Percentiles rank a stretch among this genome's conserved stretches.
phyloP scores from a whole-genome alignment of 2,113 vertebrate species.

The Dicrurus megarhynchus region DNA sequence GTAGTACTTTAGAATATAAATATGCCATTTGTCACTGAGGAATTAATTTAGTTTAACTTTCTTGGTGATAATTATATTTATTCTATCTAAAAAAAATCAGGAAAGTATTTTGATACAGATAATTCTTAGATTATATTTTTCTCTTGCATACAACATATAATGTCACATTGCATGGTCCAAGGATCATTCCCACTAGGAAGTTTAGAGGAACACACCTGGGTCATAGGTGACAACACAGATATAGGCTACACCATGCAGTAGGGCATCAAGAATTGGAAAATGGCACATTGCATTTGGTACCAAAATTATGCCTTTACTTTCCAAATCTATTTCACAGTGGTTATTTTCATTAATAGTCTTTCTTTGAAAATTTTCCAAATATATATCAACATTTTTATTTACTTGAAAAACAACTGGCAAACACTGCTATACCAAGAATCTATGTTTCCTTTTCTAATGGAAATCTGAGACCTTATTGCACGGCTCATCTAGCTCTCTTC shows the following conservation, averaged over 20 bases:
- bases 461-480: background rate
- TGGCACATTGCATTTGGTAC: rapidly evolving
- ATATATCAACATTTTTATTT: background rate
- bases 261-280: background rate
- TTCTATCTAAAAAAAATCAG: background rate
- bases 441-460: background rate
- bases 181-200: background rate
- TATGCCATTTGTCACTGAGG: background rate
- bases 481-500: background rate
- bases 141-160: background rate
- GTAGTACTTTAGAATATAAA: background rate
- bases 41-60: background rate
- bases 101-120: background rate
- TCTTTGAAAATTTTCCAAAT: background rate
- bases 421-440: background rate
- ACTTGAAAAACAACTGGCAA: background rate
- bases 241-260: background rate
- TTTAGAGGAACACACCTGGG: background rate
- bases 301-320: background rate
- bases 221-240: background rate
- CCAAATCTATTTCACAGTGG: background rate
- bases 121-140: background rate
- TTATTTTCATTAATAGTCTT: background rate
- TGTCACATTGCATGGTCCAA: background rate
- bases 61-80: background rate